phyloP scores from a whole-genome alignment of 2,113 vertebrate genomes.

The Hypocryptadius cinnamomeus region DNA sequence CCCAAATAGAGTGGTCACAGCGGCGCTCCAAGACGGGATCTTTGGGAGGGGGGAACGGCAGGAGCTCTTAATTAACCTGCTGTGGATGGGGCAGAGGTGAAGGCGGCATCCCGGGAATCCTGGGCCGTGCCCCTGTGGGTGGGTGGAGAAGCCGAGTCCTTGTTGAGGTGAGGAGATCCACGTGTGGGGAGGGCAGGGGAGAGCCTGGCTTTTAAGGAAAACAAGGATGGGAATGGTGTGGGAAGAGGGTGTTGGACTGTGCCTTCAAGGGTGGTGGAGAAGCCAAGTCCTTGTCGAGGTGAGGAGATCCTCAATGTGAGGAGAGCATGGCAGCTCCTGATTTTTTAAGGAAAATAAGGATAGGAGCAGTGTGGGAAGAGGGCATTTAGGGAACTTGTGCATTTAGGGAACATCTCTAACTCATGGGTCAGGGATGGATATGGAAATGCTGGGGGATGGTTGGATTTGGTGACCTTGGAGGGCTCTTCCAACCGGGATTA shows the following conservation, averaged over 20 bases:
- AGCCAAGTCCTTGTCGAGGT: neutral
- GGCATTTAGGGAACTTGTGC: neutral
- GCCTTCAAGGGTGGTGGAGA: neutral
- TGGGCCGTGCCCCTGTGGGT: rapidly evolving
- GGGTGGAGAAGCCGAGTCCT: neutral
- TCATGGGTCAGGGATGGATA: neutral
- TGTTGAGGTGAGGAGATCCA: neutral
- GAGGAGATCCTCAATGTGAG: rapidly evolving
- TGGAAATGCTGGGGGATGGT: neutral
- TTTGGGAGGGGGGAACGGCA: neutral
- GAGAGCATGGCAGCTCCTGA: rapidly evolving
- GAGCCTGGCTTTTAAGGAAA: neutral
- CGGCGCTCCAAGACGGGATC: neutral
- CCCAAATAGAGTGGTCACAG: constrained; percentile 6
- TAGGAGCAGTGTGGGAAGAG: neutral
- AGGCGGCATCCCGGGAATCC: rapidly evolving
- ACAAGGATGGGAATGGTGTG: neutral
- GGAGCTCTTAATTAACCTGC: neutral
- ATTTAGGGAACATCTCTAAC: neutral
- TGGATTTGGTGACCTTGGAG: neutral
- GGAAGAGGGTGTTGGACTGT: neutral
- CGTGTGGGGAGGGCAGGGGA: rapidly evolving
- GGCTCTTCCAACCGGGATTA: neutral
- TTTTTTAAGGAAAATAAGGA: neutral
- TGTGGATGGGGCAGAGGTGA: neutral